phyloP scores from a whole-genome alignment of 2,888 invertebrate genomes.

The Margaritifera margaritifera region DNA sequence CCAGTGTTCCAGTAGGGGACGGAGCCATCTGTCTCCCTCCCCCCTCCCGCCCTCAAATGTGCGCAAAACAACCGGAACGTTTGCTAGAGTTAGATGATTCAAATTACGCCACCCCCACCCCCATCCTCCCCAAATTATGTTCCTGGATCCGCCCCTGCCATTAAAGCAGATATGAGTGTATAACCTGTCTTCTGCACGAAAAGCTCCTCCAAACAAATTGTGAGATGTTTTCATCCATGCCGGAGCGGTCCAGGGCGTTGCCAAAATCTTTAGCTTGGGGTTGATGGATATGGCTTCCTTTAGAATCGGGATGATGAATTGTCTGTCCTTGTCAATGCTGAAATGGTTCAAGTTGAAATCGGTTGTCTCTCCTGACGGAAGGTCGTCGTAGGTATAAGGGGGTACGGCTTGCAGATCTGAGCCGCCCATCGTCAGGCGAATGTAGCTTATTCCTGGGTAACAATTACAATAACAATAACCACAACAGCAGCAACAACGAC shows the following conservation, averaged over 20 bases:
- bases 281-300: constrained; percentile 38
- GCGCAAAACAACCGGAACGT: too few species aligned
- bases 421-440: constrained; percentile 42
- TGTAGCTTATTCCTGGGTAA: constrained; percentile 31
- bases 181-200: constrained; percentile 20
- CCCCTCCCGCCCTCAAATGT: too few species aligned
- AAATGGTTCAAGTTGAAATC: constrained; percentile 41
- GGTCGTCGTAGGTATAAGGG: constrained; percentile 41
- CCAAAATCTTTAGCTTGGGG: constrained; percentile 34
- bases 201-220: constrained; percentile 34
- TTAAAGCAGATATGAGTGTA: too few species aligned
- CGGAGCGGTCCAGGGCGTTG: constrained; percentile 44
- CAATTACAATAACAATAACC: too few species aligned
- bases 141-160: too few species aligned
- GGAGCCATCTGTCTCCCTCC: too few species aligned
- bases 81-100: too few species aligned
- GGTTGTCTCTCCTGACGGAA: constrained; percentile 14
- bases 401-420: constrained; percentile 39
- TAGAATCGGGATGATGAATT: constrained; percentile 40
- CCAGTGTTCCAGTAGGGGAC: too few species aligned
- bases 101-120: too few species aligned
- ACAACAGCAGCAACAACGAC: too few species aligned
- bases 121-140: too few species aligned
- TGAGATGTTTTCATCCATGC: constrained; percentile 43
- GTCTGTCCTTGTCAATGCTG: constrained; percentile 34